phyloP scores from a whole-genome alignment of 2,113 vertebrate species.

The Gracilinanus agilis region DNA sequence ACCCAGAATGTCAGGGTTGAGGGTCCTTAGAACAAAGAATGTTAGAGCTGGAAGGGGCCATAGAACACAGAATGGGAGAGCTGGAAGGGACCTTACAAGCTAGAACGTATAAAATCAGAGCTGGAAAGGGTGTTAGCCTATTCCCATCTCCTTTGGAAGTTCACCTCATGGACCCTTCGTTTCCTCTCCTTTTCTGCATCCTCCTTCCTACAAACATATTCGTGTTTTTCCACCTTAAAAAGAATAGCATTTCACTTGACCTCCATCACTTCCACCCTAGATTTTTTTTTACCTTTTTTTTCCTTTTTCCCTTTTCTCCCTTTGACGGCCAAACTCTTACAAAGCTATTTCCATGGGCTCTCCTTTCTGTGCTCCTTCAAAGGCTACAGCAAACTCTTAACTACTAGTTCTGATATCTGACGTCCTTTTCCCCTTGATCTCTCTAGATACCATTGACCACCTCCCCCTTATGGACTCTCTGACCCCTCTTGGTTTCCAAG shows the following conservation, averaged over 20 bases:
- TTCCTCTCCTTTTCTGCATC: neutral
- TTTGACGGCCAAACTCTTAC: neutral
- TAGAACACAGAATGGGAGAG: too few species aligned
- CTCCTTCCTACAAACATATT: neutral
- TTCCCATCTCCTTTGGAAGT: neutral
- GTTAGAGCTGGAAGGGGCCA: too few species aligned
- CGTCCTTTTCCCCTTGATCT: neutral
- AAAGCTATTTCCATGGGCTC: neutral
- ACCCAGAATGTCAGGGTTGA: too few species aligned
- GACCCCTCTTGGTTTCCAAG: neutral
- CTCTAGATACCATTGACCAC: neutral
- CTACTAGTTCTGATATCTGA: neutral
- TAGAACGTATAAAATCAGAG: neutral
- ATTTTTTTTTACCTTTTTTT: neutral
- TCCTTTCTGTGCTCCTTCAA: neutral
- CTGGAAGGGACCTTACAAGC: neutral
- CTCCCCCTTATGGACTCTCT: neutral
- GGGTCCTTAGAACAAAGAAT: too few species aligned
- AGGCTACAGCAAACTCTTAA: neutral
- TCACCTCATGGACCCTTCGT: neutral
- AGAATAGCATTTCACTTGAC: neutral
- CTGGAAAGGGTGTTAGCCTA: neutral
- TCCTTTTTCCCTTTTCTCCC: neutral
- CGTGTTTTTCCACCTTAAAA: neutral
- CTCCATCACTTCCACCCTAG: neutral